Base-by-base conservation (phyloP, 2,888 invertebrate species). In the Epirrhoe tristata region DNA sequence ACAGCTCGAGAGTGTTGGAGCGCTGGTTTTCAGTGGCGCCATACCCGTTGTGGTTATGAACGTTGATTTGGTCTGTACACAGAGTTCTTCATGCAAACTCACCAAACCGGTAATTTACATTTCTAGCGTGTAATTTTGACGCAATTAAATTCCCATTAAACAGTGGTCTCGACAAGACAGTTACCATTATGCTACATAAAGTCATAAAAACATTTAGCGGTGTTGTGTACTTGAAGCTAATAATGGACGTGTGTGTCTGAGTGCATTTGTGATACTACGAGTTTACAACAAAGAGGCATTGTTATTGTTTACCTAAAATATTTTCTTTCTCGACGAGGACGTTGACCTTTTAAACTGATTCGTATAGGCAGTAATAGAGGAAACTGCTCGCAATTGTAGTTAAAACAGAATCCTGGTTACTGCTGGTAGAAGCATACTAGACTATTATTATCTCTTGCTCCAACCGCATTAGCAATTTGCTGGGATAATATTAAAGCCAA, bases 101-200 rank as follows among this genome's bases (percentile, higher is more conserved):
- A 6, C 6, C 14, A 16, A 48, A 48, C 48, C 39, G 39, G 17
- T 39, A 8, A 39, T 17, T 17, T 36, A 34, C 16, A 43, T 56
- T 31, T 17, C 43, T 56, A 31, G 39, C 24, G 12, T 56, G 43
- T 56, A 56, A 43, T 56, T 56, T 56, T 43, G 10, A 56, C 60
- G 58, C 60, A 61, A 67, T 63, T 51, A 66, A 59, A 63, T 61
- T 52, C 31, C 60, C 56, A 69, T 58, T 66, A 16, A 60, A 12
- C 16, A 50, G 52, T 59, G 50, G 39, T 24, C 24, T 3, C 24
- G 24, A 62, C 58, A 14, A 48, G 32, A 58, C 61, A 46, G 53
- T 58, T 54, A 54, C 39, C 12, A 16, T 43, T 48, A 62, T 12
- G 39, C 12, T 5, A 5, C 48, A 48, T 48, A 48, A 43, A 14